phyloP scores from a whole-genome alignment of 1,140 invertebrate genomes.

The Drosophila leontia region DNA sequence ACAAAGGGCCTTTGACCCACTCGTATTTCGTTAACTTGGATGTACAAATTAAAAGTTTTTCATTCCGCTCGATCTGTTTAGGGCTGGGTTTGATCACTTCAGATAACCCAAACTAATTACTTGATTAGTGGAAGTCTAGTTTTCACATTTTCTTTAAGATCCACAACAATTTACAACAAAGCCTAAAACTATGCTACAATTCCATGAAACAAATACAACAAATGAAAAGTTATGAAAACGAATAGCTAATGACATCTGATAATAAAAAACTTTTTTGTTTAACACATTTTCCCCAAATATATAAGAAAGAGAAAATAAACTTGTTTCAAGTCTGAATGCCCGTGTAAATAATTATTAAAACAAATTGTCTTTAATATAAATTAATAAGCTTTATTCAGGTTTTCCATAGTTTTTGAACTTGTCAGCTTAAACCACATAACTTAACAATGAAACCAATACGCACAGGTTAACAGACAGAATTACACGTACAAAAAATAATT shows the following conservation, averaged over 20 bases:
- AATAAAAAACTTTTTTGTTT: background rate
- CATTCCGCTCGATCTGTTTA: background rate
- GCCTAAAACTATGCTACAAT: slow-evolving; percentile 49
- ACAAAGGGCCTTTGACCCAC: background rate
- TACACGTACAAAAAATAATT: slow-evolving; percentile 53
- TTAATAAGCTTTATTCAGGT: slow-evolving; percentile 77
- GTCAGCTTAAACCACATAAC: slow-evolving; percentile 79
- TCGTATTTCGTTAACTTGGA: background rate
- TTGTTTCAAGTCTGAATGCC: background rate
- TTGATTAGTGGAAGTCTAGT: background rate
- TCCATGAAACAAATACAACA: background rate
- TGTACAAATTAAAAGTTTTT: background rate
- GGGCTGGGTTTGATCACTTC: too few species aligned
- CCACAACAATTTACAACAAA: background rate
- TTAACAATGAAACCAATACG: slow-evolving; percentile 76
- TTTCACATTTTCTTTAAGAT: background rate
- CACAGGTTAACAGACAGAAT: slow-evolving; percentile 72
- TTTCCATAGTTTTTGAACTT: slow-evolving; percentile 77
- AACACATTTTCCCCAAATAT: background rate
- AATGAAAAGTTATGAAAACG: background rate
- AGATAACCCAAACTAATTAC: background rate
- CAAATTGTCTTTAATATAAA: slow-evolving; percentile 61
- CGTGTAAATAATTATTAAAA: too few species aligned
- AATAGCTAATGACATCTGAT: background rate
- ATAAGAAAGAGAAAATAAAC: background rate